Base-by-base conservation (phyloP, 2,797 vertebrate genomes). In the Onychomys leucogaster region DNA sequence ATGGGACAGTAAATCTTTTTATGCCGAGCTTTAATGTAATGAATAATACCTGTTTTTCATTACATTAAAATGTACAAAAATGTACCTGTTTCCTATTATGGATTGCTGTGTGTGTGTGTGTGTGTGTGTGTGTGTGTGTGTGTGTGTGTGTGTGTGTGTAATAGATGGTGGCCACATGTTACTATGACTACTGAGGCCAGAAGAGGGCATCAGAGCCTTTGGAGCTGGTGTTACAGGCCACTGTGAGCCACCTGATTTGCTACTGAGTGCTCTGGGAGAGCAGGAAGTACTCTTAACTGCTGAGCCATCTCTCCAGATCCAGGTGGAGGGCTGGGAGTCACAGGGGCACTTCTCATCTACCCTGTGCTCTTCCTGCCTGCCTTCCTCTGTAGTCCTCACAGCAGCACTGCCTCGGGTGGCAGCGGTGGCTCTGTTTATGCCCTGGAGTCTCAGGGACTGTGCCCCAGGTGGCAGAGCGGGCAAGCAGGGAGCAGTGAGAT, bases 381-480 rank as follows among this genome's bases (percentile, higher is more conserved):
- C 93, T 93, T 96, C 93, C 89, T 96, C 90, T 97, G 94, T 71
- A 97, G 98, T 97, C 98, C 98, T 97, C 98, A 98, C 98, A 98
- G 67, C 77, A 97, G 99, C 98, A 99, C 99, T 98, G 98, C 98
- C 98, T 98, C 98, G 98, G 52, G 8, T 11, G 1, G 49, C 1
- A 2, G 13, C 52, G 2, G 52, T 13, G 13, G 98, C 97, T 96
- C 98, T 91, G 97, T 97, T 96, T 96, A 97, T 98, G 92, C 84
- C 86, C 96, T 83, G 94, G 98, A 92, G 83, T 96, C 96, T 97
- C 2, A 0, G 91, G 97, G 95, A 97, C 97, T 96, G 89, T 97
- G 86, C 86, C 93, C 85, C 25, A 34, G 95, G 95, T 96, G 97
- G 98, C 73, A 21, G 89, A 90, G 97, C 89, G 96, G 95, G 94